These are phyloP conservation scores for Diglossa brunneiventris DNA, from an alignment of 2,113 vertebrate genomes.

Conservation along the genomic window DNA sequence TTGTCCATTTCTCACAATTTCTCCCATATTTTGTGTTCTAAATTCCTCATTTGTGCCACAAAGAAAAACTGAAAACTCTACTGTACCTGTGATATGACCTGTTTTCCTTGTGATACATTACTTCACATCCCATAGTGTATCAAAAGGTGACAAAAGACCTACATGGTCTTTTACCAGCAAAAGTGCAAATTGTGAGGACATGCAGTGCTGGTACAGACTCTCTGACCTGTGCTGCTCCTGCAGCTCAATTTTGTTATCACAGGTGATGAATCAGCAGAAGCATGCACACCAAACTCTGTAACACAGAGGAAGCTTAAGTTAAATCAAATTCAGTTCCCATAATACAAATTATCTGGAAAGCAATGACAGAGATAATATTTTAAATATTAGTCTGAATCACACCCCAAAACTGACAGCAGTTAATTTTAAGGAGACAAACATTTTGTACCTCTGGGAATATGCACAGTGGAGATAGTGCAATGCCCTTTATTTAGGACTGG, in stretches of 20 bases:
- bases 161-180: not conserved
- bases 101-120: not conserved
- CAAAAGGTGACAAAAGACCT: not conserved
- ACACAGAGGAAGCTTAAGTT: not conserved
- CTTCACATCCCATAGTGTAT: not conserved
- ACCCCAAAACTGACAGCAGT: not conserved
- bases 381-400: conserved; percentile 7
- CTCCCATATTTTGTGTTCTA: not conserved
- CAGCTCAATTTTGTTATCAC: not conserved
- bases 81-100: not conserved
- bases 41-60: not conserved
- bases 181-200: not conserved
- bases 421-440: not conserved
- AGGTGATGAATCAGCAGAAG: conserved; percentile 6
- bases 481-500: not conserved
- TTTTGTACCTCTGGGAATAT: not conserved
- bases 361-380: not conserved
- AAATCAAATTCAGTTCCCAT: not conserved
- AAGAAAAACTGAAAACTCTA: not conserved
- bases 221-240: not conserved
- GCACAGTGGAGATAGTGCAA: not conserved
- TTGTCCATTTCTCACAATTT: not conserved
- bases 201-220: not conserved
- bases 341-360: not conserved
- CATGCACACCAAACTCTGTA: not conserved